Evolutionary conservation across 2,797 vertebrate genomes (phyloP).

Genomic region (Vultur gryphus): DNA sequence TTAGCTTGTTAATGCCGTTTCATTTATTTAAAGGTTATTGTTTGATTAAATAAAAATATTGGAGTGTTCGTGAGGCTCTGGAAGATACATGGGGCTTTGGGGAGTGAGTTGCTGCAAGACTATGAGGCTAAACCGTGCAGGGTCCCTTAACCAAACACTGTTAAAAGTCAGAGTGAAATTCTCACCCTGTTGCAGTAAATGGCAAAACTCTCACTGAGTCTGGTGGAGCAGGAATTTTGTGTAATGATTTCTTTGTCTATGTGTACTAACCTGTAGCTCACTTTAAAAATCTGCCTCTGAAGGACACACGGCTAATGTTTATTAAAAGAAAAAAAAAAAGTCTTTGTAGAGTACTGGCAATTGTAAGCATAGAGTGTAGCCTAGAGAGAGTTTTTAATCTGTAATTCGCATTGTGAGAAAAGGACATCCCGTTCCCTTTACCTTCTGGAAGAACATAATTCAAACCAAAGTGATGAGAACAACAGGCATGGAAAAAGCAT

Average conservation of each 20-base stretch:
- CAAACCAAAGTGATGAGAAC: neutral
- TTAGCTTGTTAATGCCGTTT: neutral
- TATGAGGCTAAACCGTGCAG: neutral
- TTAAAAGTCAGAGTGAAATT: neutral
- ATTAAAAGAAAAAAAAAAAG: neutral
- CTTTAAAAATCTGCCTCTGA: neutral
- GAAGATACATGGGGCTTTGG: neutral
- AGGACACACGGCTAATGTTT: neutral
- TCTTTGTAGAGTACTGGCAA: neutral
- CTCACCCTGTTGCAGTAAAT: neutral
- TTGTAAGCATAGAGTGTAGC: neutral
- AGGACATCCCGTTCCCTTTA: neutral
- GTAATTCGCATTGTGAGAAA: neutral
- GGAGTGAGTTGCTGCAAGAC: neutral
- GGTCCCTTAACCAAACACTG: neutral
- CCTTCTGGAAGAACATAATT: neutral
- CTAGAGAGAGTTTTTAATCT: neutral
- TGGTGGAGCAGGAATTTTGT: neutral
- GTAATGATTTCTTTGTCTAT: neutral
- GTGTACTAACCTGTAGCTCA: neutral
- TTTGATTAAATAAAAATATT: constrained; percentile 28
- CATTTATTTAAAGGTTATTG: neutral
- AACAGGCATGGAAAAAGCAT: neutral
- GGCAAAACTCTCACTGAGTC: neutral
- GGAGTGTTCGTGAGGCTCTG: neutral